Evolutionary conservation across 2,113 vertebrate species (phyloP), one percentile per base, ranked within the genome.

Genomic region (Glareola pratincola): DNA sequence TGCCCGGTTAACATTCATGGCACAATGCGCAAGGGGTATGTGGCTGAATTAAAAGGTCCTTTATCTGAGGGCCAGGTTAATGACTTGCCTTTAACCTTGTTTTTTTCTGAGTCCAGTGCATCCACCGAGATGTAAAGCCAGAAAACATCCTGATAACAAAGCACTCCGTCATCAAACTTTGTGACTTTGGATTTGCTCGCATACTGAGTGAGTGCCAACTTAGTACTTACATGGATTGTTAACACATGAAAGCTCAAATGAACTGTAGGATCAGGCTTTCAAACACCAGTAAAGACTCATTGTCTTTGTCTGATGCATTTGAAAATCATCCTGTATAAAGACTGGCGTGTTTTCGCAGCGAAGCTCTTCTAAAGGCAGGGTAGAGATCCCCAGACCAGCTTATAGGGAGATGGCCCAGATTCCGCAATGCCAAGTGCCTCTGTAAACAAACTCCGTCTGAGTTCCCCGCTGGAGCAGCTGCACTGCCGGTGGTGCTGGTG

Each of bases 61-160:
- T 60, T 36, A 23, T 48, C 62, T 11, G 24, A 73, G 37, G 12
- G 20, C 13, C 29, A 21, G 18, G 14, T 59, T 60, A 63, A 92
- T 73, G n/a, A 8, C 36, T 50, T 92, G 37, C 39, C 77, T 37
- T 62, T 96, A 39, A 95, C 71, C 86, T 74, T 75, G 17, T n/a
- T 62, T 92, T 63, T 89, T 48, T 85, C 51, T 90, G 23, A 95
- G 73, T 89, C 60, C 98, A 99, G 99, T 99, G 99, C 96, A 99
- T 99, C 82, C 99, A 99, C 94, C 97, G 99, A 85, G 99, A 99
- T 64, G 99, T 99, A 36, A 99, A 99, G 94, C 99, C 99, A 7
- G 99, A 99, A 94, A 99, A 99, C 81, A 99, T 99, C 81, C 98
- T 99, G 91, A 98, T 99, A 97, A 99, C 99, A 24, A 99, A 99